phyloP scores from a whole-genome alignment of 2,888 invertebrate species.

The Dione juno region DNA sequence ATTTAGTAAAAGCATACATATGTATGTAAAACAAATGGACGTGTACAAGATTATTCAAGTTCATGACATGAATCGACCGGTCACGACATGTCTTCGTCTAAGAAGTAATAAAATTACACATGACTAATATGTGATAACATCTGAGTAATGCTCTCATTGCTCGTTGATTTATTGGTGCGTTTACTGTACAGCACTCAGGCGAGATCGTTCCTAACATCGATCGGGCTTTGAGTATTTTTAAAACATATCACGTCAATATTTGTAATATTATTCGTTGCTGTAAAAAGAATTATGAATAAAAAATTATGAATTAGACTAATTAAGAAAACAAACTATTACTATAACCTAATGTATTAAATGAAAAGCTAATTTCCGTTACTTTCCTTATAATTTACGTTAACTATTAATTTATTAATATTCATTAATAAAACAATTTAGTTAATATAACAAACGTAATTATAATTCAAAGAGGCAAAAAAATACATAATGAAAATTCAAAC shows the following conservation, averaged over 20 bases:
- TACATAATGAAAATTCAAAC: not conserved
- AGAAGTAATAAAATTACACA: conserved; percentile 68
- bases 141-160: conserved; percentile 58
- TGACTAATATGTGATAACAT: conserved; percentile 64
- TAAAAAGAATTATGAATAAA: no score
- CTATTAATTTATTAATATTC: not conserved
- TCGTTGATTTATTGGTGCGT: conserved; percentile 64
- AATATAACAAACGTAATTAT: not conserved
- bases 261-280: not conserved
- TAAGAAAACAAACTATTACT: no score
- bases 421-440: not conserved
- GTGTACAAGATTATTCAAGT: conserved; percentile 68
- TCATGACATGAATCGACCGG: conserved; percentile 72
- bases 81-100: conserved; percentile 73
- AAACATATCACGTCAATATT: not conserved
- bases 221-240: conserved; percentile 18
- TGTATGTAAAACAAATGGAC: conserved; percentile 65
- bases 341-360: no score
- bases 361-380: no score
- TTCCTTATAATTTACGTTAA: no score
- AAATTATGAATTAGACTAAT: no score
- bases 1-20: conserved; percentile 55
- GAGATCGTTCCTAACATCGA: conserved; percentile 26
- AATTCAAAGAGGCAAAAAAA: not conserved
- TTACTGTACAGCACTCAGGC: conserved; percentile 43